Conservation (phyloP, 2,888 invertebrate species). For the Eudemis profundana region DNA sequence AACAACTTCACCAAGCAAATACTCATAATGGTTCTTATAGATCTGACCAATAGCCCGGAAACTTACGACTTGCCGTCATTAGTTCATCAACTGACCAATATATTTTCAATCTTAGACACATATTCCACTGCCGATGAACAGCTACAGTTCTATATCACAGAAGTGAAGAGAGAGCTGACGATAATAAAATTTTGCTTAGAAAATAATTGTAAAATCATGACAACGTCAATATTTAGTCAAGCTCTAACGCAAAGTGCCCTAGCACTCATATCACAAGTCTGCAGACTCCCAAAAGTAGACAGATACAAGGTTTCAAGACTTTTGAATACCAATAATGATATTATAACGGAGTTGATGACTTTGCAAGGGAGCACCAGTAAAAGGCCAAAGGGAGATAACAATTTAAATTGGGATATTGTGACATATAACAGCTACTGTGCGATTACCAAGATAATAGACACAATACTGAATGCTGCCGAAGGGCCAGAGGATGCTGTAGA, state of each 20-base stretch:
- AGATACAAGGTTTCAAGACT: conserved; percentile 81
- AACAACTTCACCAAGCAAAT: conserved; percentile 82
- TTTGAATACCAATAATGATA: conserved; percentile 77
- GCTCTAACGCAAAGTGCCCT: conserved; percentile 77
- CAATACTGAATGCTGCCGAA: conserved; percentile 73
- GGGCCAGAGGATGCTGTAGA: conserved; percentile 65
- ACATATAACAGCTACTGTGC: conserved; percentile 83
- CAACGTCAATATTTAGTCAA: conserved; percentile 80
- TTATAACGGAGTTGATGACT: conserved; percentile 67
- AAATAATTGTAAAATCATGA: conserved; percentile 80
- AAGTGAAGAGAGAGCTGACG: conserved; percentile 79
- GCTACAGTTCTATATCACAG: conserved; percentile 78
- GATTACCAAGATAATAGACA: conserved; percentile 79
- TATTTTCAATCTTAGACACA: conserved; percentile 79
- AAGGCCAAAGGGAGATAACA: conserved; percentile 52
- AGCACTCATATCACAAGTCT: conserved; percentile 81
- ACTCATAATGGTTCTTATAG: conserved; percentile 80
- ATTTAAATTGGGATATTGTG: conserved; percentile 75
- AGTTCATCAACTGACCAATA: conserved; percentile 76
- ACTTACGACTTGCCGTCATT: conserved; percentile 76
- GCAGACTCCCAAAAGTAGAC: conserved; percentile 78
- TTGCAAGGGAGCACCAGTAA: conserved; percentile 57
- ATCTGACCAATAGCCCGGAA: conserved; percentile 78
- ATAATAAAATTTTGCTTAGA: conserved; percentile 81
- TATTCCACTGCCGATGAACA: conserved; percentile 75